Percentiles rank a stretch among this genome's conserved stretches.
phyloP scores from a whole-genome alignment of 2,888 invertebrate genomes.

The Platypus cylindrus region DNA sequence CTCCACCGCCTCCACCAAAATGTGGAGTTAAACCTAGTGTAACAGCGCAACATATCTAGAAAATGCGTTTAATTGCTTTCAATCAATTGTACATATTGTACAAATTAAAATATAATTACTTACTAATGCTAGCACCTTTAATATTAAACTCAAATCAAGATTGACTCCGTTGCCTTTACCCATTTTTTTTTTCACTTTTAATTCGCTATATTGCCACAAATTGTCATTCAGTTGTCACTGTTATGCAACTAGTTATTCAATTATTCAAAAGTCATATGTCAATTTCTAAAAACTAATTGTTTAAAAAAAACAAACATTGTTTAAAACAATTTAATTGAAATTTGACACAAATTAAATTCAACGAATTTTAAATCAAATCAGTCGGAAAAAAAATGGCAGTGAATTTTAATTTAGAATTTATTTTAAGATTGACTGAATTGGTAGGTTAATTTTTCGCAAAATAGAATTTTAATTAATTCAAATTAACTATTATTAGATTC shows the following conservation, averaged over 20 bases:
- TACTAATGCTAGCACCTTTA: conserved; percentile 1
- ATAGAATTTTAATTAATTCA: not conserved
- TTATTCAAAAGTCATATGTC: no score
- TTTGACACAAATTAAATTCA: no score
- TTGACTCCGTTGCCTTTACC: not conserved
- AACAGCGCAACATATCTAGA: not conserved
- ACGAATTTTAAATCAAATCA: no score
- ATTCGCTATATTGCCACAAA: no score
- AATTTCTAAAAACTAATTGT: no score
- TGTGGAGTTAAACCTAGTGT: not conserved
- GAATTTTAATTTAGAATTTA: conserved; percentile 3
- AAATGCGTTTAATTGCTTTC: not conserved
- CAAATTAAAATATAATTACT: not conserved
- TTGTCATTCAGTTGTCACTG: no score
- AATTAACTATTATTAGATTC: conserved; percentile 3
- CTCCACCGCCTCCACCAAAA: not conserved
- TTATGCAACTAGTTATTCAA: no score
- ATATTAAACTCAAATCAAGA: not conserved
- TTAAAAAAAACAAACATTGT: no score
- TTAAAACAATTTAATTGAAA: no score
- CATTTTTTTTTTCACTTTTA: no score
- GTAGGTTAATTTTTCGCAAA: conserved; percentile 2
- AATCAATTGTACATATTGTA: not conserved
- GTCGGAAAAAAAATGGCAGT: conserved; percentile 4
- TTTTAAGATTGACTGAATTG: conserved; percentile 7